These are phyloP conservation scores for Henricia sp. DNA, from an alignment of 53 echinoderm and acorn worm species.

Conservation along the genomic window DNA sequence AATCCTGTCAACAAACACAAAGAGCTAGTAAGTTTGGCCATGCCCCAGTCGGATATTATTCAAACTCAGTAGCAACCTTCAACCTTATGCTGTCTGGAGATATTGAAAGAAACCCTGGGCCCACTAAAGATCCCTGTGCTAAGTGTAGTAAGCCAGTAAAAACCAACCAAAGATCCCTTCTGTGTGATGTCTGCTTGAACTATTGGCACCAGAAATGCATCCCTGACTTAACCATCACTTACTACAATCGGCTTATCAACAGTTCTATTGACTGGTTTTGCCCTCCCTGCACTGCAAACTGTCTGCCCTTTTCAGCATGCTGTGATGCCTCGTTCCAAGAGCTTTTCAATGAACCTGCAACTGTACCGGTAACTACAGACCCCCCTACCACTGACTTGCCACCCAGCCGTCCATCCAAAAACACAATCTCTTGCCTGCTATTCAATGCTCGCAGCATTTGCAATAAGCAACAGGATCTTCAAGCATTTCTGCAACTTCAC, in stretches of 20 bases:
- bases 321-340: constrained; percentile 7
- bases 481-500: constrained; percentile 16
- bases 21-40: background rate
- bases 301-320: background rate
- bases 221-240: background rate
- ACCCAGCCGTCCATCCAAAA: background rate
- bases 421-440: background rate
- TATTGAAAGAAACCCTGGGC: too few relatives aligned
- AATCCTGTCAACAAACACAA: background rate
- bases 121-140: background rate
- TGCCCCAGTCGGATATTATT: background rate
- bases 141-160: background rate
- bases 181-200: background rate
- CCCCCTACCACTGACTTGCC: constrained; percentile 19
- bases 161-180: constrained; percentile 8
- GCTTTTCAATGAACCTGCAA: constrained; percentile 1
- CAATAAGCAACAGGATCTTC: background rate
- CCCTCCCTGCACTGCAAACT: background rate
- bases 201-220: constrained; percentile 25
- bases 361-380: background rate
- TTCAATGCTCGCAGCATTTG: constrained; percentile 1
- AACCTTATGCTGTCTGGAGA: background rate
- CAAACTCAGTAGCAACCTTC: background rate
- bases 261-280: constrained; percentile 7
- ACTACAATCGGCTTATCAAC: background rate